A percentile compares a stretch with the other conserved stretches of the same genome.
Evolutionary conservation across 1,140 invertebrate genomes (phyloP).

Genomic region (Drosophila murphyi): DNA sequence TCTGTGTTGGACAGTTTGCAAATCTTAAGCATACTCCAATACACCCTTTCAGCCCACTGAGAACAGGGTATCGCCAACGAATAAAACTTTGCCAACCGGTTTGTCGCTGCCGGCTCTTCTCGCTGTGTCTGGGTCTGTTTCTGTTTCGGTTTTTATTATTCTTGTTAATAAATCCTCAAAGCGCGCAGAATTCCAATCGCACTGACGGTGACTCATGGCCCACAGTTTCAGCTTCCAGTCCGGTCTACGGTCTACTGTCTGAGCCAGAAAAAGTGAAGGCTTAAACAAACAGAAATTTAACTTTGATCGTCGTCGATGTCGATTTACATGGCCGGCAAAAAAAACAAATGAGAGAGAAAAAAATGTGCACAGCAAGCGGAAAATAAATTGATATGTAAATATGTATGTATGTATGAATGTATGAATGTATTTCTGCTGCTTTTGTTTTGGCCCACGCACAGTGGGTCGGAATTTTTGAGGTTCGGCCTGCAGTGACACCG

Average conservation of each 20-base stretch:
- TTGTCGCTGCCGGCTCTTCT: slow-evolving; percentile 47
- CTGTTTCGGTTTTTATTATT: slow-evolving; percentile 70
- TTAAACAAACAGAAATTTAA: slow-evolving; percentile 64
- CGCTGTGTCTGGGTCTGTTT: slow-evolving; percentile 45
- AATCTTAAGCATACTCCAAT: not conserved
- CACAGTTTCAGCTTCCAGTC: slow-evolving; percentile 28
- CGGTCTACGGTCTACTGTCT: slow-evolving; percentile 10
- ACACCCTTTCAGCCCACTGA: not conserved
- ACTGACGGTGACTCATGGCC: slow-evolving; percentile 57
- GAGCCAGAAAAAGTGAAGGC: slow-evolving; percentile 70
- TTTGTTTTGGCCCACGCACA: slow-evolving; percentile 64
- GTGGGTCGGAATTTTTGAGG: slow-evolving; percentile 62
- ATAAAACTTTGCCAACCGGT: slow-evolving; percentile 57
- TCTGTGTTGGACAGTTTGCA: too few species aligned
- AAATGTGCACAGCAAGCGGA: slow-evolving; percentile 46
- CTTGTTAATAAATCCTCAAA: slow-evolving; percentile 83
- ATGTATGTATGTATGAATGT: too few species aligned
- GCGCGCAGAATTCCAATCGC: slow-evolving; percentile 80
- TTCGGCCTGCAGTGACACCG: slow-evolving; percentile 53
- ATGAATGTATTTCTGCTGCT: not conserved
- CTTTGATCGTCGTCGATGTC: slow-evolving; percentile 49
- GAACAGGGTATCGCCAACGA: slow-evolving; percentile 20
- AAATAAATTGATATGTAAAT: slow-evolving; percentile 36
- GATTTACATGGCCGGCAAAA: slow-evolving; percentile 50
- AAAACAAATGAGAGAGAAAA: slow-evolving; percentile 23